Conservation (phyloP, 2,113 vertebrate species). For the Isurus oxyrinchus region DNA sequence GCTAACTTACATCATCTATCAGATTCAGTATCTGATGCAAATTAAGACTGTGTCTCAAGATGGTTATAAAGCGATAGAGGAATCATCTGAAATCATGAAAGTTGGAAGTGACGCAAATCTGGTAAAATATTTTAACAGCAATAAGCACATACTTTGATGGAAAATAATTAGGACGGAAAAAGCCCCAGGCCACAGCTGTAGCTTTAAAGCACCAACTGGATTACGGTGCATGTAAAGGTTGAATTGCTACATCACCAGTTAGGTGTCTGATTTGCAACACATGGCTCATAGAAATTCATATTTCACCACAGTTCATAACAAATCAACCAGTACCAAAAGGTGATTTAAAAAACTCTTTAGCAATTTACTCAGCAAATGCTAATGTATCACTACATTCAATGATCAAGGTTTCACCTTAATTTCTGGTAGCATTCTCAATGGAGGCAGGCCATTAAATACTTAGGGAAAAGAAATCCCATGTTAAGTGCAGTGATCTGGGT, state of each 20-base stretch:
- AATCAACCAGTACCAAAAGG: not conserved
- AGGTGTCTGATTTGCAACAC: not conserved
- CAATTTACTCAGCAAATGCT: not conserved
- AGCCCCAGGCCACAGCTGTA: not conserved
- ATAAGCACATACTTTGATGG: not conserved
- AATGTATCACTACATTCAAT: not conserved
- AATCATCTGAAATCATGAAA: not conserved
- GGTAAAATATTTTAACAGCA: not conserved
- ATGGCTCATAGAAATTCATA: not conserved
- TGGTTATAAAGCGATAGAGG: not conserved
- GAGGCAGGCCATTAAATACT: not conserved
- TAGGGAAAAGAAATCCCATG: not conserved
- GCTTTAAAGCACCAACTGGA: not conserved
- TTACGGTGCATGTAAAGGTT: not conserved
- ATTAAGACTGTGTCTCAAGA: not conserved
- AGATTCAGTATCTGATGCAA: not conserved
- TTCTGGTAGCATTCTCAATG: not conserved
- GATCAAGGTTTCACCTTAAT: not conserved
- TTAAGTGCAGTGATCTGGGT: not conserved
- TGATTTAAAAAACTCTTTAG: not conserved
- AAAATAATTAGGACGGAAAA: constrained; percentile 18
- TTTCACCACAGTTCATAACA: not conserved
- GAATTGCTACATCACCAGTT: not conserved
- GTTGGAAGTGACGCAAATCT: not conserved
- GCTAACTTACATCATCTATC: not conserved